Evolutionary conservation across 2,888 invertebrate genomes (phyloP).

Genomic region (Quadriops clusia): DNA sequence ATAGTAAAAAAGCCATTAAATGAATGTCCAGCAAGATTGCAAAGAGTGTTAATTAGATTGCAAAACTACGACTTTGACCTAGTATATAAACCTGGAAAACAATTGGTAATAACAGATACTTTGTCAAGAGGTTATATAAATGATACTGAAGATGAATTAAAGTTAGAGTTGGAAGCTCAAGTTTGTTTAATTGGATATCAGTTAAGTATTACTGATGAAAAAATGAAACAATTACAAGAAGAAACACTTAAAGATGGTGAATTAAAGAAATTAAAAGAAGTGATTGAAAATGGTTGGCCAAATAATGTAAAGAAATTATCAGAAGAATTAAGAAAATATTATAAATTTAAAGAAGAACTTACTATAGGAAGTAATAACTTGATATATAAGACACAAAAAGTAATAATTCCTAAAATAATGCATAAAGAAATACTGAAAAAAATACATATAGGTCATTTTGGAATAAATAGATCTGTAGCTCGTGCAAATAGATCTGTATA

Average conservation of each 20-base stretch:
- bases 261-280: conserved; percentile 5
- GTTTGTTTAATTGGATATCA: too few species aligned
- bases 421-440: conserved; percentile 1
- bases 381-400: conserved; percentile 6
- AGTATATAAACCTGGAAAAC: conserved; percentile 14
- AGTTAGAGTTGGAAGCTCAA: too few species aligned
- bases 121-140: too few species aligned
- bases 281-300: conserved; percentile 6
- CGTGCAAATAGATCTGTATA: conserved; percentile 5
- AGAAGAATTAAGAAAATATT: conserved; percentile 5
- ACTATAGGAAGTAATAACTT: conserved; percentile 2
- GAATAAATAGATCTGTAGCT: conserved; percentile 4
- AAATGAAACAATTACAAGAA: conserved; percentile 3
- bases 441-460: conserved; percentile 8
- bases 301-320: conserved; percentile 4
- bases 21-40: conserved; percentile 4
- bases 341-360: conserved; percentile 8
- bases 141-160: too few species aligned
- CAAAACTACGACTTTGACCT: conserved; percentile 14
- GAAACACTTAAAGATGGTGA: conserved; percentile 3
- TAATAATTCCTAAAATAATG: conserved; percentile 4
- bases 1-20: too few species aligned
- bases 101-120: conserved; percentile 9
- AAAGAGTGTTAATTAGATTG: conserved; percentile 4
- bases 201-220: conserved; percentile 6